phyloP scores from a whole-genome alignment of 2,888 invertebrate genomes.

The Amphipyra berbera region DNA sequence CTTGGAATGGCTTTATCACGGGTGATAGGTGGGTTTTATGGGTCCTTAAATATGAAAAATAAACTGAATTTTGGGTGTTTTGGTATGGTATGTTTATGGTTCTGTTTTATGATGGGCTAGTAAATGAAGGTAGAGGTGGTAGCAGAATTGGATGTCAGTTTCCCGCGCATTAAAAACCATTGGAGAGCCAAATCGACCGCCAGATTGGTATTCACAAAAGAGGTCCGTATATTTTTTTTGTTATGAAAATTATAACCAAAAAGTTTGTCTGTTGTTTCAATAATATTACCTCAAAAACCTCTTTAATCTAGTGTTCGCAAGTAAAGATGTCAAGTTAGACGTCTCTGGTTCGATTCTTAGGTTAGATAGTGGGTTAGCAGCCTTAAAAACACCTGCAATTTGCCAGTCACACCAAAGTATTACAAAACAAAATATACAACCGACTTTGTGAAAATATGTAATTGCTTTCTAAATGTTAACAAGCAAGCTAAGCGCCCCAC shows the following conservation, averaged over 20 bases:
- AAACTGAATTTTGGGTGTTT: conserved; percentile 24
- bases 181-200: conserved; percentile 93
- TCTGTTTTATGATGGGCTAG: conserved; percentile 12
- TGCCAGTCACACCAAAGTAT: background rate
- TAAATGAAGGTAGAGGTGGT: conserved; percentile 12
- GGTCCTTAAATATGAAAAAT: conserved; percentile 47
- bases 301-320: no score
- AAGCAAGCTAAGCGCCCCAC: no score
- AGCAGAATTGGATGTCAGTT: conserved; percentile 95
- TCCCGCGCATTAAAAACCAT: conserved; percentile 94
- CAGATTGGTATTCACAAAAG: conserved; percentile 96
- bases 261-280: no score
- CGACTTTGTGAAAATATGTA: no score
- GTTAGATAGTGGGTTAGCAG: no score
- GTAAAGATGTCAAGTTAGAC: no score
- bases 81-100: conserved; percentile 14
- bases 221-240: conserved; percentile 66
- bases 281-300: no score
- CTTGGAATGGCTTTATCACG: conserved; percentile 51
- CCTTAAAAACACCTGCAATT: conserved; percentile 4
- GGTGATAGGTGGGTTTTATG: conserved; percentile 45
- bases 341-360: no score
- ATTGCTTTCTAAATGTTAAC: no score
- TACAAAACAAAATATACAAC: no score
- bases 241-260: no score